Evolutionary conservation across 2,113 vertebrate genomes (phyloP).

Genomic region (Heterotilapia buettikoferi): DNA sequence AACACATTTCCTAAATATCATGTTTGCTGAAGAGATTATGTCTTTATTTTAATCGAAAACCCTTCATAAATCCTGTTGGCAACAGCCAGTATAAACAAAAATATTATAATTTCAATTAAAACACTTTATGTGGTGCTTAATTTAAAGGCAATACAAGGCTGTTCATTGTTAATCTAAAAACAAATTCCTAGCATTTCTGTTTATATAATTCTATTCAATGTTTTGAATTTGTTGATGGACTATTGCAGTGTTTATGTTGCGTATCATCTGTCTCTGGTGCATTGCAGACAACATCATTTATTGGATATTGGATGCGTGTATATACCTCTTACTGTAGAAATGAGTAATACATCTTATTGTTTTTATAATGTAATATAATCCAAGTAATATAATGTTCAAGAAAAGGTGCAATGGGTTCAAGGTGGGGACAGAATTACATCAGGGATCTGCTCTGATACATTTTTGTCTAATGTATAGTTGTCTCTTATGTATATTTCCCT

Average conservation of each 20-base stretch:
- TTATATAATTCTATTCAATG: not conserved
- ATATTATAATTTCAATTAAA: not conserved
- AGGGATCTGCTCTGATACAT: not conserved
- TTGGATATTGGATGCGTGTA: not conserved
- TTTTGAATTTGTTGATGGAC: not conserved
- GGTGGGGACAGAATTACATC: not conserved
- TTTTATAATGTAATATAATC: not conserved
- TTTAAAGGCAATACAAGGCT: not conserved
- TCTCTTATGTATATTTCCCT: not conserved
- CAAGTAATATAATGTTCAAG: not conserved
- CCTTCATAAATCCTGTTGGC: not conserved
- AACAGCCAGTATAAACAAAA: not conserved
- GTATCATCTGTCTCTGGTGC: not conserved
- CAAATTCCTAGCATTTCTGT: not conserved
- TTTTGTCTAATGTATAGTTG: not conserved
- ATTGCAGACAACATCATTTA: not conserved
- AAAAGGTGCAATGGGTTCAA: not conserved
- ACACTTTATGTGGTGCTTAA: not conserved
- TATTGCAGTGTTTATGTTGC: not conserved
- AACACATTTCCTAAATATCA: not conserved
- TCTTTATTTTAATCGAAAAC: not conserved
- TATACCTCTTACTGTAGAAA: not conserved
- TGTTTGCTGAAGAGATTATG: not conserved
- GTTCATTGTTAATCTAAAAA: not conserved
- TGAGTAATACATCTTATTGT: not conserved